These are phyloP conservation scores for Atherinosoma microstoma DNA, from an alignment of 2,797 vertebrate genomes.

Conservation along the genomic window DNA sequence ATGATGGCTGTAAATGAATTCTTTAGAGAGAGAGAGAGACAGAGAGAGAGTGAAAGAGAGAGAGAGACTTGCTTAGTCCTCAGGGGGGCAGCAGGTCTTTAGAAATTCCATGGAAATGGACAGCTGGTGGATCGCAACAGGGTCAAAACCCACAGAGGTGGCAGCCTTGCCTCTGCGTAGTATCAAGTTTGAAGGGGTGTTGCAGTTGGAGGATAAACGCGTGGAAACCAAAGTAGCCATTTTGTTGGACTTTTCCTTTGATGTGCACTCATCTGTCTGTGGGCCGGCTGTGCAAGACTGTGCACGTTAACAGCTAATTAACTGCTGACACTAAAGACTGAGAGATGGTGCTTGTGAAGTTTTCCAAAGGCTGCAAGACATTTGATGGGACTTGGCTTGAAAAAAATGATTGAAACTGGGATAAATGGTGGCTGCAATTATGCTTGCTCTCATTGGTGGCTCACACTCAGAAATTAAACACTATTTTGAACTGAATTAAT, in stretches of 20 bases:
- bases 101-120: slow-evolving; percentile 55
- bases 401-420: slow-evolving; percentile 72
- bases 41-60: slow-evolving; percentile 4
- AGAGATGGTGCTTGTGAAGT: slow-evolving; percentile 69
- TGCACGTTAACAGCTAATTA: slow-evolving; percentile 80
- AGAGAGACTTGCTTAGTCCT: slow-evolving; percentile 54
- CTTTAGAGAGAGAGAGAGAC: slow-evolving; percentile 25
- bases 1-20: slow-evolving; percentile 40
- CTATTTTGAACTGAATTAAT: slow-evolving; percentile 51
- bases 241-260: slow-evolving; percentile 73
- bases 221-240: slow-evolving; percentile 73
- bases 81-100: slow-evolving; percentile 75
- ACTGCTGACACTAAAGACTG: slow-evolving; percentile 74
- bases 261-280: slow-evolving; percentile 78
- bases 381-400: slow-evolving; percentile 63
- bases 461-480: slow-evolving; percentile 43
- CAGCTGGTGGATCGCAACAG: slow-evolving; percentile 29
- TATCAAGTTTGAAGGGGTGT: slow-evolving; percentile 43
- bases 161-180: slow-evolving; percentile 31
- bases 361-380: slow-evolving; percentile 67
- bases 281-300: slow-evolving; percentile 72
- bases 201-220: slow-evolving; percentile 60
- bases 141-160: slow-evolving; percentile 48
- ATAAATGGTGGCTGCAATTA: slow-evolving; percentile 59
- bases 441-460: slow-evolving; percentile 51